These are phyloP conservation scores for Diadophis punctatus DNA, from an alignment of 2,113 vertebrate genomes.

Conservation along the genomic window DNA sequence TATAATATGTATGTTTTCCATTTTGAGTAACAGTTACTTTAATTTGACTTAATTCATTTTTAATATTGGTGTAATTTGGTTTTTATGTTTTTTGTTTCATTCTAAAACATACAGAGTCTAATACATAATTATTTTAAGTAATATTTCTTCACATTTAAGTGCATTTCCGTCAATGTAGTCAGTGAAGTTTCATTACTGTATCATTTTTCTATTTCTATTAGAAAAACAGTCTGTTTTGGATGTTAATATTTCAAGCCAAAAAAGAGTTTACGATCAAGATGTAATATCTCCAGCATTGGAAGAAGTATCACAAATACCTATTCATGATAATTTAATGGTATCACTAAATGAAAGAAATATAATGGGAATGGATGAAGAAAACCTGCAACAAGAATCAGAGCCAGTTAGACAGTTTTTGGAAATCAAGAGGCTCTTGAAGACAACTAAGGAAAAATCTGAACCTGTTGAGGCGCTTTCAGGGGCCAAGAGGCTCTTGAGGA, in stretches of 20 bases:
- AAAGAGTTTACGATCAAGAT: conserved; percentile 59
- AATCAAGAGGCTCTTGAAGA: conserved; percentile 28
- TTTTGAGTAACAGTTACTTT: background rate
- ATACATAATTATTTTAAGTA: background rate
- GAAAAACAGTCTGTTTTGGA: conserved; percentile 84
- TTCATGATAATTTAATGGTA: background rate
- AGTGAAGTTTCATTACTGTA: background rate
- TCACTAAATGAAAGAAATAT: background rate
- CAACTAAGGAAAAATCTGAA: conserved; percentile 2
- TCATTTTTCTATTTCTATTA: conserved; percentile 41
- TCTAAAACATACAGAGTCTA: background rate
- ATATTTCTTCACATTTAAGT: background rate
- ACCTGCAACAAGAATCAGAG: background rate
- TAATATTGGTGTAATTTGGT: background rate
- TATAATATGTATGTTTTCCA: background rate
- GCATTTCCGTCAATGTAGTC: background rate
- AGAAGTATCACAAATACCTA: conserved; percentile 48
- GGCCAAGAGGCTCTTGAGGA: background rate
- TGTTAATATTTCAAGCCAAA: conserved; percentile 59
- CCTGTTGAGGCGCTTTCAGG: background rate
- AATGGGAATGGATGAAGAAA: conserved; percentile 7
- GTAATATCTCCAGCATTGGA: conserved; percentile 66
- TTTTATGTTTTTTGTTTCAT: background rate
- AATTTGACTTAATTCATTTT: background rate
- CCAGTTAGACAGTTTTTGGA: background rate